These are phyloP conservation scores for Epinephelus cyanopodus DNA, from an alignment of 2,113 vertebrate species.

Conservation along the genomic window DNA sequence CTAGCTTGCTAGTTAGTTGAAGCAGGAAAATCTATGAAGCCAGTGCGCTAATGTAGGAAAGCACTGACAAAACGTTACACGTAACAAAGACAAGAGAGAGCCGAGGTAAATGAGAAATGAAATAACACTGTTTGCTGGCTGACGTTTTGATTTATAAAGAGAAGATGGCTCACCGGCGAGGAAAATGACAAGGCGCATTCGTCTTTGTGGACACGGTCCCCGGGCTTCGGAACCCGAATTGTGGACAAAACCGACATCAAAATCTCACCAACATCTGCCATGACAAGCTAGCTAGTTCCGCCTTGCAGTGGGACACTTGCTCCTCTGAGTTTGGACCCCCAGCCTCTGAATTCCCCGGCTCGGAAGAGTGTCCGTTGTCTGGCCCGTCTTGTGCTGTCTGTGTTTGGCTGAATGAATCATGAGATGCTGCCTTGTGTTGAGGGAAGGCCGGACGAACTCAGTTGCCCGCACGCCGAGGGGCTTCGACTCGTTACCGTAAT, in stretches of 20 bases:
- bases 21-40: constrained; percentile 26
- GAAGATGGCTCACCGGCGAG: constrained; percentile 89
- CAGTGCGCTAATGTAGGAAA: not conserved
- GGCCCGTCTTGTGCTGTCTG: constrained; percentile 41
- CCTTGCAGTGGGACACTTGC: constrained; percentile 59
- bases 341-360: constrained; percentile 61
- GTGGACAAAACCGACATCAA: constrained; percentile 95
- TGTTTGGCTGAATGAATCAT: constrained; percentile 77
- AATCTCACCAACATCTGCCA: constrained; percentile 95
- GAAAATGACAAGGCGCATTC: constrained; percentile 98
- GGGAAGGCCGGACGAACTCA: constrained; percentile 63
- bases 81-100: not conserved
- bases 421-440: constrained; percentile 58
- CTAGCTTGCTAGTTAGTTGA: constrained; percentile 60
- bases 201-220: constrained; percentile 98
- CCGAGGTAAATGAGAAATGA: not conserved
- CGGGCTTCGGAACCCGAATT: constrained; percentile 95
- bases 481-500: constrained; percentile 63
- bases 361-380: constrained; percentile 60
- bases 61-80: not conserved
- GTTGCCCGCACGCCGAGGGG: constrained; percentile 11
- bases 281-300: constrained; percentile 69
- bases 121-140: not conserved
- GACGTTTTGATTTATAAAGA: constrained; percentile 10
- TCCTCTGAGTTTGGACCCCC: constrained; percentile 65